These are phyloP conservation scores for Gerris lacustris DNA, from an alignment of 2,888 invertebrate genomes.

Conservation along the genomic window DNA sequence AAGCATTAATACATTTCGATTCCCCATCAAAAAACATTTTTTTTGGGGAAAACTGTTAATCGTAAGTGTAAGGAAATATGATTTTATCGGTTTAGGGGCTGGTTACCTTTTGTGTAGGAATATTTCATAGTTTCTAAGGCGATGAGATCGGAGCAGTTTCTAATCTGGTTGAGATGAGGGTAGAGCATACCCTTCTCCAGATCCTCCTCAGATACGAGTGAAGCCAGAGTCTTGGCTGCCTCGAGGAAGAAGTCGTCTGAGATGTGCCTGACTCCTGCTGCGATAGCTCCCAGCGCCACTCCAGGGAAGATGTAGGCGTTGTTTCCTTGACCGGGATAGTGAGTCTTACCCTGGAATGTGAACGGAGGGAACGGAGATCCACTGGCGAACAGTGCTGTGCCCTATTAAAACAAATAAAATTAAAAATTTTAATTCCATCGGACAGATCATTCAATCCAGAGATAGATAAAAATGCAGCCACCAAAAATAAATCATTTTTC, in stretches of 20 bases:
- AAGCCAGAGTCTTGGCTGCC: conserved; percentile 73
- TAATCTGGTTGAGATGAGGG: conserved; percentile 73
- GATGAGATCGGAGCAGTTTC: conserved; percentile 75
- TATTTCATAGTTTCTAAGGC: conserved; percentile 68
- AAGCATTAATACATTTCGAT: conserved; percentile 30
- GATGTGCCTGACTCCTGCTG: conserved; percentile 78
- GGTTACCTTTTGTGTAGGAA: conserved; percentile 60
- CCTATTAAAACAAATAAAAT: conserved; percentile 43
- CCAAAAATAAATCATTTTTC: not conserved
- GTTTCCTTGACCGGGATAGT: conserved; percentile 91
- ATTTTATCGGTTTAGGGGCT: too few relatives aligned
- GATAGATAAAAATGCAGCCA: conserved; percentile 12
- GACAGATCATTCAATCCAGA: too few relatives aligned
- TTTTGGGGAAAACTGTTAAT: too few relatives aligned
- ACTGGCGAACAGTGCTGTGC: conserved; percentile 84
- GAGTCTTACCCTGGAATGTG: conserved; percentile 62
- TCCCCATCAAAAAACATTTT: too few relatives aligned
- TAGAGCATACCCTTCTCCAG: conserved; percentile 77
- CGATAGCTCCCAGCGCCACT: conserved; percentile 77
- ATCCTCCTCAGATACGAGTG: conserved; percentile 66
- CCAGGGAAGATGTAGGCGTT: conserved; percentile 98
- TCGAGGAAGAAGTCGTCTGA: conserved; percentile 84
- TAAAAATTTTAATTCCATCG: too few relatives aligned
- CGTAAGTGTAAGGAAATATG: too few relatives aligned
- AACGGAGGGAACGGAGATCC: conserved; percentile 92